phyloP scores from a whole-genome alignment of 2,888 invertebrate species.

The Crossocerus cetratus region DNA sequence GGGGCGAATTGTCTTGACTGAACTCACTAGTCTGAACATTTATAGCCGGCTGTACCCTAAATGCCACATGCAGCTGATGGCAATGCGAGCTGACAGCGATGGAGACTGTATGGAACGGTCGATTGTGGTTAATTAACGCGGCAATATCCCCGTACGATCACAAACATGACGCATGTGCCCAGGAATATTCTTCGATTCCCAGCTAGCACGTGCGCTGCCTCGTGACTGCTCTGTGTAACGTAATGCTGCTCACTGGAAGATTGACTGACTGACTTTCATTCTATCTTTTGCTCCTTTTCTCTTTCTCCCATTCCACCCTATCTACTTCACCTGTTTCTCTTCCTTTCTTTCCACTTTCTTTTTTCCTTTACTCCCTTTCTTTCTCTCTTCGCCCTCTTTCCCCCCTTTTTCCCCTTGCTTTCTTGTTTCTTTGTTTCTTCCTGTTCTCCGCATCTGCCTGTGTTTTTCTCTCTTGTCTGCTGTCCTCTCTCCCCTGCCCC shows the following conservation, averaged over 20 bases:
- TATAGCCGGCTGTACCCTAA: not conserved
- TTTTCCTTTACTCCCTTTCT: no score
- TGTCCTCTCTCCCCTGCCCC: no score
- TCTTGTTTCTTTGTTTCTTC: no score
- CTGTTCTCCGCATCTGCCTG: no score
- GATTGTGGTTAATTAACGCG: constrained; percentile 2
- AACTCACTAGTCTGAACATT: not conserved
- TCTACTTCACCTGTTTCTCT: no score
- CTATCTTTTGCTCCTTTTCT: not conserved
- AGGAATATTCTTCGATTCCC: not conserved
- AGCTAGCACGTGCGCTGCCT: not conserved
- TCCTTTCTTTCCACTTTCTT: no score
- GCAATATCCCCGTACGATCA: not conserved
- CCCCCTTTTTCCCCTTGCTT: no score
- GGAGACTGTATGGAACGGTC: not conserved
- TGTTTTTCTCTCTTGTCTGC: no score
- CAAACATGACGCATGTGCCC: not conserved
- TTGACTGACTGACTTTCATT: not conserved
- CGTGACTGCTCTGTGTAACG: not conserved
- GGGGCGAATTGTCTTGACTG: not conserved
- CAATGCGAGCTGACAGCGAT: not conserved
- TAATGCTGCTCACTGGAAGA: not conserved
- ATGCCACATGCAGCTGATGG: constrained; percentile 1
- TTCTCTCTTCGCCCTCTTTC: no score
- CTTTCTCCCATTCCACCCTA: not conserved